Evolutionary conservation across 1,140 invertebrate species (phyloP).

Genomic region (Magallana gigas): DNA sequence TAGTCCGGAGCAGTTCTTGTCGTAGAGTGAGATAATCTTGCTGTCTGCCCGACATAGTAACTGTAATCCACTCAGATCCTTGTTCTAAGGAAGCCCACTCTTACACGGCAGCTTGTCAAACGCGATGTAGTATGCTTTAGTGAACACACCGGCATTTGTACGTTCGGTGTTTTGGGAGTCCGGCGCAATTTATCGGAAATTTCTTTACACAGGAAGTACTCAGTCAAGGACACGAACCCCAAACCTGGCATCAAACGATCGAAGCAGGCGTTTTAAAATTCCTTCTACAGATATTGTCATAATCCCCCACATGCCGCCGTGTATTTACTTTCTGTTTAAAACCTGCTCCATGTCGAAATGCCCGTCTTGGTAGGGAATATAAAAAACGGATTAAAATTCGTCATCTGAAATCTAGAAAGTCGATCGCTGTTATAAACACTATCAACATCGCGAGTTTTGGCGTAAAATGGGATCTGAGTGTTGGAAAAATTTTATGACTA

Average conservation of each 20-base stretch:
- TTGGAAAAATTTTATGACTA: too few species aligned
- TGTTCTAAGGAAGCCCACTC: constrained; percentile 26
- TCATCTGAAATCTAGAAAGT: too few species aligned
- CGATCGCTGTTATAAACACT: too few species aligned
- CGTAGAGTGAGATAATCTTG: constrained; percentile 51
- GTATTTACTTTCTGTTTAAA: constrained; percentile 20
- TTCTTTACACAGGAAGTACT: constrained; percentile 5
- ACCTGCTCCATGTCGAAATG: neutral
- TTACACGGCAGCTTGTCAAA: constrained; percentile 9
- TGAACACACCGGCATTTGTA: constrained; percentile 17
- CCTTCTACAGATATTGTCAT: neutral
- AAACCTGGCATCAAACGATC: constrained; percentile 8
- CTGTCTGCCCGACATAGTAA: constrained; percentile 38
- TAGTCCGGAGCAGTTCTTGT: constrained; percentile 51
- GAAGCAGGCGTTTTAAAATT: constrained; percentile 4
- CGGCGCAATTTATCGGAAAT: neutral
- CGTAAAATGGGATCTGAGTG: too few species aligned
- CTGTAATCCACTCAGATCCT: constrained; percentile 21
- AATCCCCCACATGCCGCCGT: neutral
- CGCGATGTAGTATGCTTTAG: constrained; percentile 18
- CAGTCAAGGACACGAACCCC: constrained; percentile 10
- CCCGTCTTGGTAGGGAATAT: too few species aligned
- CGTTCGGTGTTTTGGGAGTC: neutral
- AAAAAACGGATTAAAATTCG: too few species aligned
- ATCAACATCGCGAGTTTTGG: too few species aligned